Percentiles rank a stretch among this genome's conserved stretches.
These are phyloP conservation scores for Epinotia bilunana DNA, from an alignment of 2,888 invertebrate genomes.

Conservation along the genomic window DNA sequence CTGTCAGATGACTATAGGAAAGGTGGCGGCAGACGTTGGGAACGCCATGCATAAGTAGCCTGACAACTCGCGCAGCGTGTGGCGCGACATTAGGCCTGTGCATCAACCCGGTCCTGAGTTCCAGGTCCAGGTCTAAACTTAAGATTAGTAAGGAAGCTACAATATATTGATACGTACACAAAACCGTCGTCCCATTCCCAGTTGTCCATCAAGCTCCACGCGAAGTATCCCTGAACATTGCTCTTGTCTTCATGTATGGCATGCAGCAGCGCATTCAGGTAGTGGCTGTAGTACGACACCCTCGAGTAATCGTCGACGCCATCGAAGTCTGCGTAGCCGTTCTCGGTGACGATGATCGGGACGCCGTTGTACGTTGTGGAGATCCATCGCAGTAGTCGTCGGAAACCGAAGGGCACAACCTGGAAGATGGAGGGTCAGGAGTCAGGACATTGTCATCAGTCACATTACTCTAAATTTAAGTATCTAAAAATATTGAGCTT, in stretches of 20 bases:
- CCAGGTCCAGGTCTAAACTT: too few species aligned
- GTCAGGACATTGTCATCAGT: too few species aligned
- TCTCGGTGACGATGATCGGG: constrained; percentile 83
- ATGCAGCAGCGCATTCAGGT: constrained; percentile 77
- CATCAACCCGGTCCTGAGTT: too few species aligned
- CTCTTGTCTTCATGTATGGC: constrained; percentile 85
- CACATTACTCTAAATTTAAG: too few species aligned
- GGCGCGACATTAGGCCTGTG: too few species aligned
- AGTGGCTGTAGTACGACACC: constrained; percentile 84
- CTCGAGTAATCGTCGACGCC: constrained; percentile 81
- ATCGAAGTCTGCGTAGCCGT: constrained; percentile 82
- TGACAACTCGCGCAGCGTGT: too few species aligned
- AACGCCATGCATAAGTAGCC: too few species aligned
- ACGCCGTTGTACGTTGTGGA: constrained; percentile 80
- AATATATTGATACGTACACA: constrained; percentile 81
- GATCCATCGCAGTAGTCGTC: constrained; percentile 82
- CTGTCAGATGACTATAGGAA: too few species aligned
- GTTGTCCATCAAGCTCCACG: constrained; percentile 93
- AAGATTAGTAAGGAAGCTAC: not conserved
- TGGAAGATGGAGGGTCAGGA: constrained; percentile 51
- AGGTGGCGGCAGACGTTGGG: too few species aligned
- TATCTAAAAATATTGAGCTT: too few species aligned
- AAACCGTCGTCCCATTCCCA: constrained; percentile 93
- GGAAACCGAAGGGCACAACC: constrained; percentile 85
- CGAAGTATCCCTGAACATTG: constrained; percentile 88